Evolutionary conservation across 2,888 invertebrate genomes (phyloP), one percentile per base, ranked within the genome.

Genomic region (Gnatocerus cornutus): DNA sequence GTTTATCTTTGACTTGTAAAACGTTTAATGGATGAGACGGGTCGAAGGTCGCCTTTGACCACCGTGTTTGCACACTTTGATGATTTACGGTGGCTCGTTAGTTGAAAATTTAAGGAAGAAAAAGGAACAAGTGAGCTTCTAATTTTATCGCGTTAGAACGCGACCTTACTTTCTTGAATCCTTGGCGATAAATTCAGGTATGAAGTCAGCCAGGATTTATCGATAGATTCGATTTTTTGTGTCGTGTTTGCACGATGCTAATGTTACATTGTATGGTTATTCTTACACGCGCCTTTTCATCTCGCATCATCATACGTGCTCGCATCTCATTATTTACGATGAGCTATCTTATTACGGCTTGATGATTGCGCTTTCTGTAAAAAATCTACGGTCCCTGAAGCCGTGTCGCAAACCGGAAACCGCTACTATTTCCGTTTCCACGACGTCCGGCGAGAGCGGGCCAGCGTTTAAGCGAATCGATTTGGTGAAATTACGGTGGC

Each of bases 361-460:
- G 37, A 48, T 66, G 21, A 6, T 7, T 41, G 10, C 41, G 12
- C 41, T 41, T 21, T 14, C 9, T 16, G 27, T 21, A 45, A 37
- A 65, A 45, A 56, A 56, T 12, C 21, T 45, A 5, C 30, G 3
- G 56, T 1, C 55, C 39, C 56, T n/a, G 56, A 43, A 46, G 52
- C 48, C 56, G 56, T 56, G 55, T 48, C 48, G 56, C 41, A 37
- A 65, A 56, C 56, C 58, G 69, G 81, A 82, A 80, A 78, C 76
- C 75, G 75, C 78, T 73, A 78, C 79, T 76, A 79, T 81, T 81
- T 82, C 80, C 81, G 81, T 74, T 79, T 80, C 78, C 77, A 71
- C 75, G 71, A 74, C 79, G 78, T 78, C 77, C 75, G 79, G 74
- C 77, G 69, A 68, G 72, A 79, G 76, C 77, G 74, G 79, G 78